Conservation (phyloP, 1,140 invertebrate species). For the Orchestia grillus region DNA sequence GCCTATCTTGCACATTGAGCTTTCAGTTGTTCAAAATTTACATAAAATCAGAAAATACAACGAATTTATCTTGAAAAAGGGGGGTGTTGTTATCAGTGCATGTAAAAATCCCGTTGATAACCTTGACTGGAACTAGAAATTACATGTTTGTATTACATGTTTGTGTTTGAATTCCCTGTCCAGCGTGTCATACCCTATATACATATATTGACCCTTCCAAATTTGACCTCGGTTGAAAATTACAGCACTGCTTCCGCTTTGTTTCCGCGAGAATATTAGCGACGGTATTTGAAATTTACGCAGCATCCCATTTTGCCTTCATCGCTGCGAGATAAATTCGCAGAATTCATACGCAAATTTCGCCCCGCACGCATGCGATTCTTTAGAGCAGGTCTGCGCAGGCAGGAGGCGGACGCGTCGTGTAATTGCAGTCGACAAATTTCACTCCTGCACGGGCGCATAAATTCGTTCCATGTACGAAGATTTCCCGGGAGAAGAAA, state of each 20-base stretch:
- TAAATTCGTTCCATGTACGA: not conserved
- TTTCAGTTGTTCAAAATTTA: too few species aligned
- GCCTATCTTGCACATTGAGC: too few species aligned
- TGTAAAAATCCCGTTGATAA: too few species aligned
- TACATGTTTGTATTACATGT: too few species aligned
- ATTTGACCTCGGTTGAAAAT: not conserved
- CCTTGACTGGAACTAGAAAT: too few species aligned
- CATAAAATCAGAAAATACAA: too few species aligned
- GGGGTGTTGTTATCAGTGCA: too few species aligned
- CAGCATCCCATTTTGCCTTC: not conserved
- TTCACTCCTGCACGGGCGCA: not conserved
- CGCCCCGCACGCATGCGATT: not conserved
- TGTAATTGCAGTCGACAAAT: not conserved
- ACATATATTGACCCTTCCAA: too few species aligned
- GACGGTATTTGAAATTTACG: not conserved
- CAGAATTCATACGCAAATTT: not conserved
- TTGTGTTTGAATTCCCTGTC: too few species aligned
- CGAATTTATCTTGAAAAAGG: too few species aligned
- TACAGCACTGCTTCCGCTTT: too few species aligned
- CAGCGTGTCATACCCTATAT: too few species aligned
- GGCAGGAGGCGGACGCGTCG: not conserved
- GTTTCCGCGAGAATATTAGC: not conserved
- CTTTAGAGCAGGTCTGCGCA: not conserved
- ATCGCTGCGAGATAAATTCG: not conserved
- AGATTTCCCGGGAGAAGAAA: not conserved